These are phyloP conservation scores for Orchestia grillus DNA, from an alignment of 1,140 invertebrate species.

Conservation along the genomic window DNA sequence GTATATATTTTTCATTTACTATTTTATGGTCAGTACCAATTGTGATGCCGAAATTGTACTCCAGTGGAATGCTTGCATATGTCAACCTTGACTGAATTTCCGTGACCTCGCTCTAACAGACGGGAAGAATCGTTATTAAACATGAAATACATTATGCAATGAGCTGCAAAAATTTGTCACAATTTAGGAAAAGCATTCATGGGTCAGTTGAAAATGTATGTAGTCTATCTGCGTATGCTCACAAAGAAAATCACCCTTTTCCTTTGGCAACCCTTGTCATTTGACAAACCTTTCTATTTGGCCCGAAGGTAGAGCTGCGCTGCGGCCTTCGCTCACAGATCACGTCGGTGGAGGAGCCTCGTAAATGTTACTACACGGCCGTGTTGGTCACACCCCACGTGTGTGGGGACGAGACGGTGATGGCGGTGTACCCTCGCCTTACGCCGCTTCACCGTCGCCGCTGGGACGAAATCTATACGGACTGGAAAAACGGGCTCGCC, in stretches of 20 bases:
- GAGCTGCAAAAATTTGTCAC: no score
- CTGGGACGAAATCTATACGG: constrained; percentile 20
- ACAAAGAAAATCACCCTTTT: not conserved
- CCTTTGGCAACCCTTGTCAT: no score
- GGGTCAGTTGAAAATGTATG: not conserved
- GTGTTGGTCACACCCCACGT: constrained; percentile 6
- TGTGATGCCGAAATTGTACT: no score
- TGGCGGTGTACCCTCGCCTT: constrained; percentile 39
- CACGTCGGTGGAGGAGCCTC: constrained; percentile 3
- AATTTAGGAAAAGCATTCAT: no score
- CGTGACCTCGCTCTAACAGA: not conserved
- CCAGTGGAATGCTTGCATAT: not conserved
- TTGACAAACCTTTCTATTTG: not conserved
- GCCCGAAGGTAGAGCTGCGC: not conserved
- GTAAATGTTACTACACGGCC: constrained; percentile 17
- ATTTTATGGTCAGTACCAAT: no score
- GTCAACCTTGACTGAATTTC: not conserved
- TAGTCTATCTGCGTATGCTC: not conserved
- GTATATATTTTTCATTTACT: no score
- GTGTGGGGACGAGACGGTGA: constrained; percentile 32
- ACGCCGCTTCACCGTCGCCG: not conserved
- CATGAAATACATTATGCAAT: no score
- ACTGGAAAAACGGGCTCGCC: not conserved
- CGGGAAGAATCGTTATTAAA: no score
- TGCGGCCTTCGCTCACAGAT: not conserved